Conservation (phyloP, 2,113 vertebrate genomes). For the Heptranchias perlo region DNA sequence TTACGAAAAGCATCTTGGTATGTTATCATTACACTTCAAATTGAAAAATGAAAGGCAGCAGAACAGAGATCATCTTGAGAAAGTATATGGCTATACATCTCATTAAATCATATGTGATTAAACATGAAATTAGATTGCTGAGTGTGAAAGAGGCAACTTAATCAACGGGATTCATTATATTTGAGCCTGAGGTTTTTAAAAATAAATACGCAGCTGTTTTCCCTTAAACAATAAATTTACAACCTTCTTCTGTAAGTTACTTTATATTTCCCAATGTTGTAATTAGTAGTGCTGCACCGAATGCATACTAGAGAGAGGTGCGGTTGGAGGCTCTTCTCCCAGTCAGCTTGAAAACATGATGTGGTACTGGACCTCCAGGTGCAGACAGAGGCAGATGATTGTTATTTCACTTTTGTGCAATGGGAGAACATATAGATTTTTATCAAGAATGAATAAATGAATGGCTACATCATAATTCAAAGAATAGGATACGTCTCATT, state of each 20-base stretch:
- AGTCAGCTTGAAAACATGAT: background rate
- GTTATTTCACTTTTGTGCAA: background rate
- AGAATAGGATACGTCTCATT: background rate
- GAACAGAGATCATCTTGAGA: background rate
- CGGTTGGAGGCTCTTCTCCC: background rate
- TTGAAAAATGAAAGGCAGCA: slow-evolving; percentile 22
- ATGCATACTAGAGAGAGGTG: background rate
- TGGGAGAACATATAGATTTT: background rate
- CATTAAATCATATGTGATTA: slow-evolving; percentile 14
- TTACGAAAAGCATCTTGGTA: background rate
- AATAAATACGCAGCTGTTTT: slow-evolving; percentile 16
- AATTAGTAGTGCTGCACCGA: background rate
- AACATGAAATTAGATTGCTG: slow-evolving; percentile 4
- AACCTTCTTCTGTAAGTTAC: background rate
- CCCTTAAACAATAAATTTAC: slow-evolving; percentile 25
- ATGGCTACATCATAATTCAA: background rate
- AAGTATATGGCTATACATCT: background rate
- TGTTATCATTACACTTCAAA: background rate
- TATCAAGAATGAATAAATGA: background rate
- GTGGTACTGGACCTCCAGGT: background rate
- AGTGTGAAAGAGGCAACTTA: background rate
- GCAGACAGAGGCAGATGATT: background rate
- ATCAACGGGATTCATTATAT: slow-evolving; percentile 18
- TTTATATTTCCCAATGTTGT: background rate
- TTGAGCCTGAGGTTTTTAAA: slow-evolving; percentile 26